phyloP scores from a whole-genome alignment of 2,797 vertebrate species.

The Pogoniulus pusillus region DNA sequence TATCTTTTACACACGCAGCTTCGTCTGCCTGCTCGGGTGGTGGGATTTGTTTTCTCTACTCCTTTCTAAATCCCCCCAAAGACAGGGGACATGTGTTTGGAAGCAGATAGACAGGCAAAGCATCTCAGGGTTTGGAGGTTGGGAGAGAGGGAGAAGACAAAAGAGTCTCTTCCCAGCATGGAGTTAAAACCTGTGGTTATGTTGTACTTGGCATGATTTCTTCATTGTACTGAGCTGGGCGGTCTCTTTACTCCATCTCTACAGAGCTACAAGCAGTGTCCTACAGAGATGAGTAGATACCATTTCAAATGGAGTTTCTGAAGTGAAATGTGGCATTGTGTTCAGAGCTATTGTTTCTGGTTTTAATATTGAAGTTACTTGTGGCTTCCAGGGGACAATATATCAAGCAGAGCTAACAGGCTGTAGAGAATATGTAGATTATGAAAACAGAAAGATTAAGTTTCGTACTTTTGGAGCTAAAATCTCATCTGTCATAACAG shows the following conservation, averaged over 20 bases:
- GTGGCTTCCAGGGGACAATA: slow-evolving; percentile 51
- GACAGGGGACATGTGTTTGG: not conserved
- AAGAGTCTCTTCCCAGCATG: not conserved
- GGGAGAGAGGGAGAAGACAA: slow-evolving; percentile 11
- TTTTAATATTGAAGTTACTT: slow-evolving; percentile 58
- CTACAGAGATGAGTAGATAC: slow-evolving; percentile 13
- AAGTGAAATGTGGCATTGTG: slow-evolving; percentile 50
- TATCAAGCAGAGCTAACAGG: slow-evolving; percentile 51
- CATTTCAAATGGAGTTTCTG: slow-evolving; percentile 49
- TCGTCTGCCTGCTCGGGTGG: not conserved
- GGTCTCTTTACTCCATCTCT: not conserved
- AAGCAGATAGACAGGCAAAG: not conserved
- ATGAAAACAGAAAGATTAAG: slow-evolving; percentile 58
- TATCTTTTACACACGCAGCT: slow-evolving; percentile 40
- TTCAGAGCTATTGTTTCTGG: slow-evolving; percentile 54
- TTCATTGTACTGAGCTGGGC: not conserved
- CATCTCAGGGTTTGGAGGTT: not conserved
- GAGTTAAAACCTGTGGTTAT: slow-evolving; percentile 49
- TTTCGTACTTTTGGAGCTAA: slow-evolving; percentile 37
- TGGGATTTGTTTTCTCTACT: slow-evolving; percentile 28
- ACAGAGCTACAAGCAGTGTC: slow-evolving; percentile 10
- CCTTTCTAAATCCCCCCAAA: slow-evolving; percentile 4
- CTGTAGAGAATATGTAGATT: slow-evolving; percentile 50
- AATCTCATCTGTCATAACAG: not conserved
- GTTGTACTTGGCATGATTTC: slow-evolving; percentile 55